Evolutionary conservation across 2,888 invertebrate species (phyloP).

Genomic region (Hemaris fuciformis): DNA sequence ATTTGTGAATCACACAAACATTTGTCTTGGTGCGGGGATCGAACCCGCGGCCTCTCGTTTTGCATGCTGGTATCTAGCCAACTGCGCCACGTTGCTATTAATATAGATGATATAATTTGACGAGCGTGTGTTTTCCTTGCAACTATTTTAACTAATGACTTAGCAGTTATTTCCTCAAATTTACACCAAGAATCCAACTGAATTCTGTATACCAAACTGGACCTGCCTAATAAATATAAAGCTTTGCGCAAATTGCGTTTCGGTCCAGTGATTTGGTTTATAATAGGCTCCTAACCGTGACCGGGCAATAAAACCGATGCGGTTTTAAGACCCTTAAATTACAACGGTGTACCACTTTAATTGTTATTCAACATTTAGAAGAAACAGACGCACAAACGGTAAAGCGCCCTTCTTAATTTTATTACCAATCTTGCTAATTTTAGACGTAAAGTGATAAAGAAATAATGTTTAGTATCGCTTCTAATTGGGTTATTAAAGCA

Average conservation of each 20-base stretch:
- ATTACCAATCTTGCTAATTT: conserved; percentile 15
- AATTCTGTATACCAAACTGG: too few species aligned
- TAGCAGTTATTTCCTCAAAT: too few species aligned
- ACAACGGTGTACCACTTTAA: conserved; percentile 38
- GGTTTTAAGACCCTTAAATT: conserved; percentile 40
- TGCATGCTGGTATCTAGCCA: too few species aligned
- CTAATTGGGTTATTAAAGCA: too few species aligned
- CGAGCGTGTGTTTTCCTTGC: too few species aligned
- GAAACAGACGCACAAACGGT: conserved; percentile 22
- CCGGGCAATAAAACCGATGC: conserved; percentile 30
- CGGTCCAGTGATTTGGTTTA: conserved; percentile 9
- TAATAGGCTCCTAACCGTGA: conserved; percentile 10
- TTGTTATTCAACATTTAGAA: conserved; percentile 34
- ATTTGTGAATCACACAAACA: too few species aligned
- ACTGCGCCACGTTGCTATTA: too few species aligned
- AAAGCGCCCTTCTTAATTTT: conserved; percentile 12
- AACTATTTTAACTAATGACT: too few species aligned
- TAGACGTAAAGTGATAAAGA: not conserved
- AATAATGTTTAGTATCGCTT: not conserved
- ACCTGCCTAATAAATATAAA: conserved; percentile 13
- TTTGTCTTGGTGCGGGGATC: too few species aligned
- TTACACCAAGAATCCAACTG: too few species aligned
- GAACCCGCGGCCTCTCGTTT: too few species aligned
- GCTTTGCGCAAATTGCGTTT: conserved; percentile 7
- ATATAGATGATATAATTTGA: too few species aligned